phyloP scores from a whole-genome alignment of 2,797 vertebrate species.

The Huso huso region DNA sequence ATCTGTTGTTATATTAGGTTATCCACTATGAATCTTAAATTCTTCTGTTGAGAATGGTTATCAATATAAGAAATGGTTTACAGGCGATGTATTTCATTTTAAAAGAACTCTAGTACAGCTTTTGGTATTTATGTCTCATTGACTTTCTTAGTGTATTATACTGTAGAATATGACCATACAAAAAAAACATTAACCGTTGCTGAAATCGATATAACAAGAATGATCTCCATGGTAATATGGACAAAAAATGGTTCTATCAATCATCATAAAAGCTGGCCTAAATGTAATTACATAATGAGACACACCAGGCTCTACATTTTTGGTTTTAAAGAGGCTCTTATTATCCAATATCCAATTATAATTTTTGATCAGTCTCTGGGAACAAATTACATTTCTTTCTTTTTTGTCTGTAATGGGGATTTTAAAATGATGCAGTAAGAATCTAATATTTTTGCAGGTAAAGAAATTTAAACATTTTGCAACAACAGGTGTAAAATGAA shows the following conservation, averaged over 20 bases:
- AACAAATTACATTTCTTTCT: background rate
- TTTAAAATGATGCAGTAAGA: no score
- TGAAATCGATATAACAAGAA: no score
- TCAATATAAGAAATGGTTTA: slow-evolving; percentile 23
- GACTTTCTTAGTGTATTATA: slow-evolving; percentile 14
- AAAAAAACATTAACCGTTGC: slow-evolving; percentile 15
- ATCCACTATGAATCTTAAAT: slow-evolving; percentile 28
- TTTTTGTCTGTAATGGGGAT: background rate
- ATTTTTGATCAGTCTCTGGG: slow-evolving; percentile 10
- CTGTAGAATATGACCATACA: slow-evolving; percentile 7
- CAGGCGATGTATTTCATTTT: slow-evolving; percentile 14
- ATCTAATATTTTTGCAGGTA: no score
- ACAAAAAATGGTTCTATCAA: background rate
- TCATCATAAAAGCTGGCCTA: background rate
- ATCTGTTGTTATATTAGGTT: slow-evolving; percentile 25
- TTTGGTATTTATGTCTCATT: background rate
- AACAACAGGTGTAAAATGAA: slow-evolving; percentile 3
- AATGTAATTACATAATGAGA: slow-evolving; percentile 1
- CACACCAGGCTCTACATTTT: no score
- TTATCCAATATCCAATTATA: background rate
- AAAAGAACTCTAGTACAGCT: slow-evolving; percentile 19
- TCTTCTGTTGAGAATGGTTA: slow-evolving; percentile 25
- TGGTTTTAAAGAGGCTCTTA: no score
- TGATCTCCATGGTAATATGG: background rate
- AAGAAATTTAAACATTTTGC: background rate